Evolutionary conservation across 1,140 invertebrate species (phyloP), one percentile per base, ranked within the genome.

Genomic region (Lepidurus packardi): DNA sequence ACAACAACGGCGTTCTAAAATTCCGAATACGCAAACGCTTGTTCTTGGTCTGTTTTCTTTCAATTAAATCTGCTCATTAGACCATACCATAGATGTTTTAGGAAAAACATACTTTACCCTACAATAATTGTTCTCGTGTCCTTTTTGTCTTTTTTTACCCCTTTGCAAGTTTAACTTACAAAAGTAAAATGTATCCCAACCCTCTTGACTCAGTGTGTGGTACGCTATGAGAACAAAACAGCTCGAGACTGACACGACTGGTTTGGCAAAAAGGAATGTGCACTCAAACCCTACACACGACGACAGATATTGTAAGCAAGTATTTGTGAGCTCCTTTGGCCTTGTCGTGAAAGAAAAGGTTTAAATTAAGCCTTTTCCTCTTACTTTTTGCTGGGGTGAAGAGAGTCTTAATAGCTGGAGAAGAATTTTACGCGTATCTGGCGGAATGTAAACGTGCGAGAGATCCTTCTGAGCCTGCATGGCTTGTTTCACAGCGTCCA

Each of bases 361-460:
- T 65, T 65, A n/a, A 7, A 11, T 47, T 47, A 16, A 13, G 21
- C 16, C 13, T 65, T 65, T 65, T 65, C 0, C 21, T 65, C 16
- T 65, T 65, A 65, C 53, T n/a, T 65, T 65, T 65, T 65, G 53
- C 53, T 9, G 8, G 21, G 53, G 9, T 65, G 53, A 21, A 16
- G 53, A 65, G 16, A 65, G 53, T 16, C 53, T 65, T 7, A 65
- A 21, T 65, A 65, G 53, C 53, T 65, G 53, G 9, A 65, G 53
- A 65, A 65, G 53, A 65, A 65, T 65, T 65, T 65, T 65, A 65
- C 53, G 53, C 21, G 53, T 65, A 65, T 65, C 53, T n/a, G 53
- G 53, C 21, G 53, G 53, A 65, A 65, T 65, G 53, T 65, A 65
- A 65, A 65, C 7, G 53, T 65, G 53, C 13, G 53, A 65, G 53